A percentile compares a stretch with the other conserved stretches of the same genome.
These are phyloP conservation scores for Melikaiella ostensackeni DNA, from an alignment of 2,888 invertebrate species.

Conservation along the genomic window DNA sequence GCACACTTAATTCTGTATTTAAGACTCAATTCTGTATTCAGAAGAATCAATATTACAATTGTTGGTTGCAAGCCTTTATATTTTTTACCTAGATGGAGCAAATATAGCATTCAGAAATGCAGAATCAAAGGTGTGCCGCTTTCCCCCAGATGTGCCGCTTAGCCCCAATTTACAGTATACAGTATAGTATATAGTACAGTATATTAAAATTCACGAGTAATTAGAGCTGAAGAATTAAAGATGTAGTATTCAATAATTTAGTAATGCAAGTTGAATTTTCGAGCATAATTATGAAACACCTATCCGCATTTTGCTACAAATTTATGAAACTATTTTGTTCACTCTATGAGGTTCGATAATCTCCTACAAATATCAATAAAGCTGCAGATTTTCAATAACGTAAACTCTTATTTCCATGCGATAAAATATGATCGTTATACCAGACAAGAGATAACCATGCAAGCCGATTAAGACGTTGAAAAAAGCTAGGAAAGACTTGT, in stretches of 20 bases:
- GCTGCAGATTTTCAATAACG: constrained; percentile 7
- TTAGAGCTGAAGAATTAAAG: no score
- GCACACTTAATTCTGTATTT: no score
- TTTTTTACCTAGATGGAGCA: no score
- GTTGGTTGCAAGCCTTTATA: no score
- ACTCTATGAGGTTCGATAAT: not conserved
- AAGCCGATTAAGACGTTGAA: constrained; percentile 10
- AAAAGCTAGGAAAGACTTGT: not conserved
- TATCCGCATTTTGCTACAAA: not conserved
- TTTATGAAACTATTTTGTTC: not conserved
- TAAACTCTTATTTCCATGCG: not conserved
- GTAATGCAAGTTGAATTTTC: not conserved
- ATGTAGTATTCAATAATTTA: not conserved
- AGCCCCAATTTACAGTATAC: no score
- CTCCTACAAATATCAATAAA: constrained; percentile 20
- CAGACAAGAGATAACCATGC: not conserved
- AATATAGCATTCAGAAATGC: no score
- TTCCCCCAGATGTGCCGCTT: no score
- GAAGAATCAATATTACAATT: no score
- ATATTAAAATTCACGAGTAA: no score
- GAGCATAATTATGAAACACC: not conserved
- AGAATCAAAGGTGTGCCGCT: no score
- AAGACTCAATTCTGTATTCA: no score
- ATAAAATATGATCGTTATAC: constrained; percentile 7
- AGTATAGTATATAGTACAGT: no score